Conservation (phyloP, 2,888 invertebrate genomes). For the Yponomeuta sedellus region DNA sequence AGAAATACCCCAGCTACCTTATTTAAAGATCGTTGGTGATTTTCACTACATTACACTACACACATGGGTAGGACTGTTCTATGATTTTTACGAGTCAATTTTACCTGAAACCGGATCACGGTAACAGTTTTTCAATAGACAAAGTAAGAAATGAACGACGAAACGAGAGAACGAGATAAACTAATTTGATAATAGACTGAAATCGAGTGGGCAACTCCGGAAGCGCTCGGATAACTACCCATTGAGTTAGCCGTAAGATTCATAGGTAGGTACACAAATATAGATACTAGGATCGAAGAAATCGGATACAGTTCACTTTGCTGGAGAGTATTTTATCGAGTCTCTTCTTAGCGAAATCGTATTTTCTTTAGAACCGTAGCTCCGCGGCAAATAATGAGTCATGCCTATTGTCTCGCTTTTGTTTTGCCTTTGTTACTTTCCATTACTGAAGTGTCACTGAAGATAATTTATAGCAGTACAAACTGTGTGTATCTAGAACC, state of each 20-base stretch:
- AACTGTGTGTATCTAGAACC: no score
- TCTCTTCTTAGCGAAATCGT: slow-evolving; percentile 18
- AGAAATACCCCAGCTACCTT: no score
- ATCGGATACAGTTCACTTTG: slow-evolving; percentile 26
- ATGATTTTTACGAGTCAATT: no score
- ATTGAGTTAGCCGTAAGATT: slow-evolving; percentile 9
- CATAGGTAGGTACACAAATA: not conserved
- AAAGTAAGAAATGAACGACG: not conserved
- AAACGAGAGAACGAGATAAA: not conserved
- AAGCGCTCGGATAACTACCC: not conserved
- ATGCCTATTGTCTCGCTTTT: not conserved
- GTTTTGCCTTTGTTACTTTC: not conserved
- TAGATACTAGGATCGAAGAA: slow-evolving; percentile 20
- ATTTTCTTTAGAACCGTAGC: slow-evolving; percentile 21
- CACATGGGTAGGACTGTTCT: no score
- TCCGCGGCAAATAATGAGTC: slow-evolving; percentile 1
- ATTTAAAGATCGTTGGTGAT: no score
- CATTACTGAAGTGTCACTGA: not conserved
- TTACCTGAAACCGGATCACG: no score
- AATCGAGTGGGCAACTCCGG: not conserved
- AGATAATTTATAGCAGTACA: not conserved
- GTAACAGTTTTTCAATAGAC: no score
- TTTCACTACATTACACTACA: no score
- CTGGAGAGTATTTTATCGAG: slow-evolving; percentile 19
- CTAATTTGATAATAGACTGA: not conserved